Conservation (phyloP, 2,888 invertebrate genomes). For the Magallana nippona region DNA sequence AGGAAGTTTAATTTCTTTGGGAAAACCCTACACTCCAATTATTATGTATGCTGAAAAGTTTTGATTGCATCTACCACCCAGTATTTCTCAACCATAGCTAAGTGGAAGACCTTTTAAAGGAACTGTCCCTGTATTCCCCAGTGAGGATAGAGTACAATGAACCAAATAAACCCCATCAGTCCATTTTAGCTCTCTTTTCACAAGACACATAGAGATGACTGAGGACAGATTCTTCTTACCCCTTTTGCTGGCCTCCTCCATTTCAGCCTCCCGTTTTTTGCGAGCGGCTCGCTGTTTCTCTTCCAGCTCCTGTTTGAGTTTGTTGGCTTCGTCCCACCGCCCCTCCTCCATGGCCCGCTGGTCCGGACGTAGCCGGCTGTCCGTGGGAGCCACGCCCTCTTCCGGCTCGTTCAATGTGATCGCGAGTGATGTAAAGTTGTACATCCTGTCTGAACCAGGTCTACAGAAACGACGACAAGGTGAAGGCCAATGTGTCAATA, state of each 20-base stretch:
- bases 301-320: conserved; percentile 92
- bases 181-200: too few species aligned
- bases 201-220: too few species aligned
- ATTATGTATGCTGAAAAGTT: too few species aligned
- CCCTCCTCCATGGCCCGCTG: conserved; percentile 92
- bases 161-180: too few species aligned
- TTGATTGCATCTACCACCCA: too few species aligned
- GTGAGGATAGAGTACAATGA: too few species aligned
- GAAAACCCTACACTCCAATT: too few species aligned
- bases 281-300: conserved; percentile 95
- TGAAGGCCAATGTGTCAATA: too few species aligned
- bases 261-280: conserved; percentile 86
- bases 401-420: conserved; percentile 98
- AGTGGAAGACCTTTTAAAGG: too few species aligned
- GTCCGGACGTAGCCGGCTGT: conserved; percentile 95
- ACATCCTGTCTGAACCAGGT: conserved; percentile 87
- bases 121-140: too few species aligned
- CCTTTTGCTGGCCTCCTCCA: conserved; percentile 71
- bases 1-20: too few species aligned
- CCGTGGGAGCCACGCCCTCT: conserved; percentile 95
- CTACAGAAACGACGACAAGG: conserved; percentile 77
- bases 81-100: too few species aligned
- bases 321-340: conserved; percentile 84
- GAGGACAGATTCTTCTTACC: conserved; percentile 61
- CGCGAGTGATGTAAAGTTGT: conserved; percentile 95